Percentiles rank a stretch among this genome's conserved stretches.
Evolutionary conservation across 2,888 invertebrate genomes (phyloP).

Genomic region (Agriopis aurantiaria): DNA sequence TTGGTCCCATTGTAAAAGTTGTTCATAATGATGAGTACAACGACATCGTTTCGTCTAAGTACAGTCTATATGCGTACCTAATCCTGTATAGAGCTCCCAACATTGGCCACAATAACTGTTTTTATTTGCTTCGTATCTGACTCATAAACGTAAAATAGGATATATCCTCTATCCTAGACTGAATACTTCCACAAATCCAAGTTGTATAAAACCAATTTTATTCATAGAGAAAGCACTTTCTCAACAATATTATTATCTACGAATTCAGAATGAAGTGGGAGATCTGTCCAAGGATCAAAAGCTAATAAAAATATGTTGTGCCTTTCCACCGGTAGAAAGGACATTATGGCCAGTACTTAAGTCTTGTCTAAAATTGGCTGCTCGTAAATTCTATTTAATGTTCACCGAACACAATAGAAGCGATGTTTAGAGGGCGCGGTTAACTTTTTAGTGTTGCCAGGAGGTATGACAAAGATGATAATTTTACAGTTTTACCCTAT

Average conservation of each 20-base stretch:
- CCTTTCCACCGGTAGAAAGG: slow-evolving; percentile 52
- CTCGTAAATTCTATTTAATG: slow-evolving; percentile 71
- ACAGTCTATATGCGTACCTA: no score
- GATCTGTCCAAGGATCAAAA: slow-evolving; percentile 28
- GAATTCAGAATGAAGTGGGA: slow-evolving; percentile 10
- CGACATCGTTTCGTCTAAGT: no score
- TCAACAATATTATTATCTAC: slow-evolving; percentile 10
- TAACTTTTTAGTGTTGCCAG: slow-evolving; percentile 48
- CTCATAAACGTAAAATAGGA: slow-evolving; percentile 11
- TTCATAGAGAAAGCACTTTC: slow-evolving; percentile 8
- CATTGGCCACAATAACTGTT: background rate
- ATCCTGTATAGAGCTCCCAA: background rate
- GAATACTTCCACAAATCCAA: slow-evolving; percentile 12
- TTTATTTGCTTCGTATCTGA: slow-evolving; percentile 4
- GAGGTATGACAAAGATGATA: background rate
- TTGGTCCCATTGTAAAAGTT: no score
- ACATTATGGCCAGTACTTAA: slow-evolving; percentile 68
- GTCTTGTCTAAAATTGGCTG: slow-evolving; percentile 70
- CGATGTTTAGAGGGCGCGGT: slow-evolving; percentile 50
- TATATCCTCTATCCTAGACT: slow-evolving; percentile 7
- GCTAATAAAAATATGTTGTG: slow-evolving; percentile 54
- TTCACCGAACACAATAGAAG: slow-evolving; percentile 65
- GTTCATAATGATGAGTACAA: no score
- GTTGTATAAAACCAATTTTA: slow-evolving; percentile 3
- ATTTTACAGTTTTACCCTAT: background rate